A percentile compares a stretch with the other conserved stretches of the same genome.
Conservation (phyloP, 1,140 invertebrate species). For the Drosophila kikkawai region DNA sequence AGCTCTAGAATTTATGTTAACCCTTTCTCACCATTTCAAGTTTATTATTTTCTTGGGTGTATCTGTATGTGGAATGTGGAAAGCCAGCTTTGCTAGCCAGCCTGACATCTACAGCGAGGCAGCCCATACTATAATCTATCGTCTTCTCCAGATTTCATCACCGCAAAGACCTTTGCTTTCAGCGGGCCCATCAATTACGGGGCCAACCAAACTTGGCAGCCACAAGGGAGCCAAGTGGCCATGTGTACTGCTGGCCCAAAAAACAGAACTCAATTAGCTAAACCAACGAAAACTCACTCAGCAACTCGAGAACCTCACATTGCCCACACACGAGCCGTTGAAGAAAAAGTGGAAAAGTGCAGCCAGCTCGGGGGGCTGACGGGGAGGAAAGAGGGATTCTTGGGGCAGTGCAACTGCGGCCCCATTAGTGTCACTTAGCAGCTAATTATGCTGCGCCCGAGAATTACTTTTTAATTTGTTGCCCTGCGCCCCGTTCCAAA, state of each 20-base stretch:
- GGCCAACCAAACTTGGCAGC: constrained; percentile 61
- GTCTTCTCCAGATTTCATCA: constrained; percentile 53
- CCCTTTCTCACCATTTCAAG: constrained; percentile 23
- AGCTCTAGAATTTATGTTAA: not conserved
- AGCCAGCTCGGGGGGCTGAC: constrained; percentile 12
- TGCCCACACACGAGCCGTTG: constrained; percentile 41
- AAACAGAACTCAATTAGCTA: constrained; percentile 73
- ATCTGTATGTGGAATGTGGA: constrained; percentile 24
- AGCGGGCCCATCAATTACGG: constrained; percentile 62
- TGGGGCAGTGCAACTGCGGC: constrained; percentile 44
- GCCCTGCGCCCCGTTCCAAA: constrained; percentile 63
- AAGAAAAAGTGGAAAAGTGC: constrained; percentile 38
- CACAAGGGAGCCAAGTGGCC: constrained; percentile 68
- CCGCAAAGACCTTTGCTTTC: constrained; percentile 65
- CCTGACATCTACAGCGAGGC: constrained; percentile 59
- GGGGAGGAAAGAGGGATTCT: constrained; percentile 8
- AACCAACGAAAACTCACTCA: constrained; percentile 47
- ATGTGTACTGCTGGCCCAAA: constrained; percentile 51
- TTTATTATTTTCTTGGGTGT: constrained; percentile 20
- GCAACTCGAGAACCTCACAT: constrained; percentile 30
- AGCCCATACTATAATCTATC: constrained; percentile 18
- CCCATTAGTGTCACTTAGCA: constrained; percentile 79
- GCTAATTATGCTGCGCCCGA: constrained; percentile 77
- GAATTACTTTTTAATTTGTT: constrained; percentile 83
- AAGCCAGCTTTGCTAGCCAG: not conserved